A percentile compares a stretch with the other conserved stretches of the same genome.
phyloP scores from a whole-genome alignment of 2,113 vertebrate genomes.

The Nansenia antarctica region DNA sequence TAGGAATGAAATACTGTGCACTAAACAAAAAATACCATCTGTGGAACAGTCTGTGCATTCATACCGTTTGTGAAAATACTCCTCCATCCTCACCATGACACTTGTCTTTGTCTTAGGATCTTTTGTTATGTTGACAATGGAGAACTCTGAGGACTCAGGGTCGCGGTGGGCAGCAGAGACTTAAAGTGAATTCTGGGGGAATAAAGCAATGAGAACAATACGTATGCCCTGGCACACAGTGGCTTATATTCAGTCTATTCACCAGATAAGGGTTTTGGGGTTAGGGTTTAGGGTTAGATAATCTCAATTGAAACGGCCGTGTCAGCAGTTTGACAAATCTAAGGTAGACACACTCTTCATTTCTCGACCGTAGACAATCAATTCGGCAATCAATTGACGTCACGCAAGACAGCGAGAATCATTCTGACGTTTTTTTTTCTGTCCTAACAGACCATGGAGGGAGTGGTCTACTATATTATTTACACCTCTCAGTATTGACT shows the following conservation, averaged over 20 bases:
- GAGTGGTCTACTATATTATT: constrained; percentile 31
- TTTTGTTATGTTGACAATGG: background rate
- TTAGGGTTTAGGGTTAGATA: too few relatives aligned
- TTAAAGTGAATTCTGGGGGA: background rate
- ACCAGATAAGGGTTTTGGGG: too few relatives aligned
- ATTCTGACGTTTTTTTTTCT: too few relatives aligned
- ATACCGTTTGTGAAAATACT: background rate
- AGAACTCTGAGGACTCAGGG: background rate
- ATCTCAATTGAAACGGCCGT: too few relatives aligned
- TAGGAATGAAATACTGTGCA: background rate
- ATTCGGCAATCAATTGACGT: too few relatives aligned
- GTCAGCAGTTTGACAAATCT: too few relatives aligned
- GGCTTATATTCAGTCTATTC: background rate
- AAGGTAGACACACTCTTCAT: too few relatives aligned
- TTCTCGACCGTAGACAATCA: too few relatives aligned
- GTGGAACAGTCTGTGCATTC: background rate
- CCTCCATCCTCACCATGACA: background rate
- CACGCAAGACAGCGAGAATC: too few relatives aligned
- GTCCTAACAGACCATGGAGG: background rate
- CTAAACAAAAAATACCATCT: background rate
- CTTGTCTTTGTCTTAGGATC: background rate
- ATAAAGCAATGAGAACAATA: background rate
- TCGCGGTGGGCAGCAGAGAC: background rate
- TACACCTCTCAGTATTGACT: background rate
- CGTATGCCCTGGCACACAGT: background rate